Conservation (phyloP, 2,797 vertebrate species). For the Microhierax caerulescens region DNA sequence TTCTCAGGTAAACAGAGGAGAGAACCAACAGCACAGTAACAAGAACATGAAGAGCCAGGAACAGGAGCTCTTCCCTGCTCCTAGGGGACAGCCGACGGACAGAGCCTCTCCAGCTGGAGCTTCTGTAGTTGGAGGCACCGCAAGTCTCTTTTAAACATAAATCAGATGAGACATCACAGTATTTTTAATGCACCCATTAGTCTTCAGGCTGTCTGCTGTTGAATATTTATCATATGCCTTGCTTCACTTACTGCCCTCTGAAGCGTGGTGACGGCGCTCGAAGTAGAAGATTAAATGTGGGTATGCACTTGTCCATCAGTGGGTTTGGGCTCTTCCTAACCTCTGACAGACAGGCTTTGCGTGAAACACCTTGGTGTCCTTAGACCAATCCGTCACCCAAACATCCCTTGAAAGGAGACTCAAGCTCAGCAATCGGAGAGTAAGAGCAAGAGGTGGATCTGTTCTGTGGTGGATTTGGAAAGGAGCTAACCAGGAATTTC, state of each 20-base stretch:
- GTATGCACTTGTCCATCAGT: neutral
- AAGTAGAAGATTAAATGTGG: neutral
- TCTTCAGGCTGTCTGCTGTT: neutral
- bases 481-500: neutral
- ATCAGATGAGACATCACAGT: neutral
- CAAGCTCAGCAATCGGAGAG: neutral
- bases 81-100: neutral
- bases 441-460: neutral
- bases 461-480: neutral
- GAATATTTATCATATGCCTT: neutral
- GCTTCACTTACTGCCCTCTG: neutral
- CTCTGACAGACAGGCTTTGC: neutral
- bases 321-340: neutral
- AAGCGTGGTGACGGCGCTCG: neutral
- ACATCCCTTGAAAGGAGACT: neutral
- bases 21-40: neutral
- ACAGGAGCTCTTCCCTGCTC: neutral
- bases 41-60: neutral
- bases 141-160: neutral
- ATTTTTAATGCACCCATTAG: neutral
- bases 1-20: neutral
- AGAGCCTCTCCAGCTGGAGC: neutral
- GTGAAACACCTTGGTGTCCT: neutral
- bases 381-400: neutral
- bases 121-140: neutral